phyloP scores from a whole-genome alignment of 2,797 vertebrate species.

The Thaleichthys pacificus region DNA sequence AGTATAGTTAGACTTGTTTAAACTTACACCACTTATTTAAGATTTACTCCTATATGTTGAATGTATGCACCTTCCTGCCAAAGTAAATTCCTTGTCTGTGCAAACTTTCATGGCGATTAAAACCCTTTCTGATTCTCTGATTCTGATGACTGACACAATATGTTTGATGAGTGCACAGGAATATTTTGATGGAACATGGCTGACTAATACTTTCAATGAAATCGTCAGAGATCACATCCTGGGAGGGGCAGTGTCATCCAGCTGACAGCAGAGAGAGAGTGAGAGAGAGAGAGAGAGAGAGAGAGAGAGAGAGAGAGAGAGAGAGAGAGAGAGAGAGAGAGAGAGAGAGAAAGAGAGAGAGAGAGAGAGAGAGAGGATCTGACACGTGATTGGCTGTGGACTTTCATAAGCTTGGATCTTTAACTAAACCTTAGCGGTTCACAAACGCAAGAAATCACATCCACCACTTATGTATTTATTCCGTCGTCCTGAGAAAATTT shows the following conservation, averaged over 20 bases:
- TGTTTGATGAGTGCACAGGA: too few relatives aligned
- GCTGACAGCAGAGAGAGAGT: background rate
- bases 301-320: background rate
- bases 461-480: background rate
- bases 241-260: background rate
- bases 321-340: background rate
- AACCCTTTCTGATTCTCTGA: too few relatives aligned
- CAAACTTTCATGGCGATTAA: too few relatives aligned
- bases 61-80: too few relatives aligned
- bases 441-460: background rate
- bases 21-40: too few relatives aligned
- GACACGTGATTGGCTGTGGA: background rate
- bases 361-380: background rate
- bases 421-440: background rate
- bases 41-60: too few relatives aligned
- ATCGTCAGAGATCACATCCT: background rate
- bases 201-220: conserved; percentile 1
- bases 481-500: background rate
- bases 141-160: too few relatives aligned
- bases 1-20: too few relatives aligned
- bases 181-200: background rate
- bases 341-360: too few relatives aligned
- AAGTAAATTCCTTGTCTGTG: too few relatives aligned
- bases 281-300: background rate
- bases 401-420: background rate